Conservation (phyloP, 2,888 invertebrate genomes). For the Brenthis ino region DNA sequence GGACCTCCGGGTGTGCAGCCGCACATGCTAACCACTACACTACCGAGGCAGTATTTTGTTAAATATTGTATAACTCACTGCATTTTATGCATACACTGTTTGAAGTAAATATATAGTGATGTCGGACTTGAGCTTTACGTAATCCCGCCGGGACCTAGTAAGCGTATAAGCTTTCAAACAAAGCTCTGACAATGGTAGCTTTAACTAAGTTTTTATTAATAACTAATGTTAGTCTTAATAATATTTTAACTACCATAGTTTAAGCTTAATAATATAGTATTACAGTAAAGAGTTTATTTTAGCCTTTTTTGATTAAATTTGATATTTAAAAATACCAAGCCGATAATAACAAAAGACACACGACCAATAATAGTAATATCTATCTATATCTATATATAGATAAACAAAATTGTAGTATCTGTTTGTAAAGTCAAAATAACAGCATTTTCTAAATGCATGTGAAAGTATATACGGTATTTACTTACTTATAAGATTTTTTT, state of each 20-base stretch:
- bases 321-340: no score
- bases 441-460: no score
- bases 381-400: background rate
- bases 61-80: constrained; percentile 6
- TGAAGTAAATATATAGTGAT: constrained; percentile 19
- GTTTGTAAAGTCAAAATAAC: no score
- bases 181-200: constrained; percentile 29
- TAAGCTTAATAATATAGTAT: background rate
- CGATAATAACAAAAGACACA: background rate
- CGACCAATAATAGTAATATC: background rate
- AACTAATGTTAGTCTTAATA: constrained; percentile 19
- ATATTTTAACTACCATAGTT: constrained; percentile 1
- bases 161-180: constrained; percentile 28
- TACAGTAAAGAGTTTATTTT: background rate
- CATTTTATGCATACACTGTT: background rate
- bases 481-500: no score
- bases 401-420: no score
- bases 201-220: constrained; percentile 27
- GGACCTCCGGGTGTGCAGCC: no score
- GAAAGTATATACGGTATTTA: no score
- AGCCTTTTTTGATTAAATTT: no score
- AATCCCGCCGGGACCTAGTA: constrained; percentile 30
- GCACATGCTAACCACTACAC: no score
- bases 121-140: constrained; percentile 25
- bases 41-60: no score